Evolutionary conservation across 2,113 vertebrate species (phyloP).

Genomic region (Carassius carassius): DNA sequence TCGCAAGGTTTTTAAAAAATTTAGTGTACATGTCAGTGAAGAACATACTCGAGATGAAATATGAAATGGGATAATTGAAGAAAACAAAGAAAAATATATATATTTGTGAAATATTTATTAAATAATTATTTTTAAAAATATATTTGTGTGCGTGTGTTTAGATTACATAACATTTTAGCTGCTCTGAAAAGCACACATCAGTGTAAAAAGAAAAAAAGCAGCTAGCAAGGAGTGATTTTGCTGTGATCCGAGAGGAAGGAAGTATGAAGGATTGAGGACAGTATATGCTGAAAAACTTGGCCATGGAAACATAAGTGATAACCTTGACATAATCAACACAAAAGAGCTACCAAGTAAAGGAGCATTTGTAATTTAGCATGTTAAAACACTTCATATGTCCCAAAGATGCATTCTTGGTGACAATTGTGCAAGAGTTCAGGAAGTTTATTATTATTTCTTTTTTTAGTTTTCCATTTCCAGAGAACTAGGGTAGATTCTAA

Average conservation of each 20-base stretch:
- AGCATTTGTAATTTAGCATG: not conserved
- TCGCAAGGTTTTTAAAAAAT: not conserved
- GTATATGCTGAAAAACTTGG: slow-evolving; percentile 7
- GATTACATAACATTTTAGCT: not conserved
- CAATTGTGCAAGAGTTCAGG: not conserved
- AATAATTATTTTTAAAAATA: not conserved
- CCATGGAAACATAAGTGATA: not conserved
- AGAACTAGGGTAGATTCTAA: not conserved
- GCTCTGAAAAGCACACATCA: not conserved
- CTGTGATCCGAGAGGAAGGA: slow-evolving; percentile 15
- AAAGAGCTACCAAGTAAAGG: not conserved
- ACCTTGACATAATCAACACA: not conserved
- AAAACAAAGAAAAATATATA: too few species aligned
- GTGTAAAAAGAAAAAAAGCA: too few species aligned
- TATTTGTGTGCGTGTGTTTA: not conserved
- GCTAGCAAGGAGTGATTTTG: not conserved
- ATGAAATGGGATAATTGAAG: too few species aligned
- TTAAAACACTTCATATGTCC: not conserved
- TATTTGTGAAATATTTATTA: not conserved
- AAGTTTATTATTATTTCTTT: not conserved
- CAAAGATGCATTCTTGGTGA: not conserved
- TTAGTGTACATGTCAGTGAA: not conserved
- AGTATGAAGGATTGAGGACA: not conserved
- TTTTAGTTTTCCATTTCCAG: not conserved
- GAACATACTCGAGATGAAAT: too few species aligned